These are phyloP conservation scores for Macrostomum lignano DNA, from an alignment of 1,140 invertebrate genomes.

Conservation along the genomic window DNA sequence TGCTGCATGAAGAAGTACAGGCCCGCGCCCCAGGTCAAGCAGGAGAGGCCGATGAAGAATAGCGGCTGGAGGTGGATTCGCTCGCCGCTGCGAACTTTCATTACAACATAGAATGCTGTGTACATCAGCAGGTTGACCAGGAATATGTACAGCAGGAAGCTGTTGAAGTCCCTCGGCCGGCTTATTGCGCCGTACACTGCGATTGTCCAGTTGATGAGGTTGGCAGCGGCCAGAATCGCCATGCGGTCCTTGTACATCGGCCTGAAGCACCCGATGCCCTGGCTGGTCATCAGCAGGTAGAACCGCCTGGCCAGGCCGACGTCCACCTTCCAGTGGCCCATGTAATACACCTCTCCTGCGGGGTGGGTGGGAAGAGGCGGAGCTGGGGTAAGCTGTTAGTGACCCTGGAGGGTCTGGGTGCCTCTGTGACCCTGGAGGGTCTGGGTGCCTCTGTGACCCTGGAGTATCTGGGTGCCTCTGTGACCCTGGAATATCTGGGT, in stretches of 20 bases:
- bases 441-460: no score
- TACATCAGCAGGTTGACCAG: constrained; percentile 56
- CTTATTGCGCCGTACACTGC: no score
- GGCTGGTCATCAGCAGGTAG: constrained; percentile 25
- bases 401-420: no score
- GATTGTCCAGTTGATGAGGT: constrained; percentile 47
- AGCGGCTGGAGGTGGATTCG: constrained; percentile 34
- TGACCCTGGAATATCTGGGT: no score
- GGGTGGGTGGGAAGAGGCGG: no score
- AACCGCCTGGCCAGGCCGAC: constrained; percentile 14
- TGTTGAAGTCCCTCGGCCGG: constrained; percentile 47
- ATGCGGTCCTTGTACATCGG: constrained; percentile 34
- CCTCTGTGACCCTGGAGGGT: no score
- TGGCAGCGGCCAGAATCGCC: constrained; percentile 34
- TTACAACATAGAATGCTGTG: constrained; percentile 48
- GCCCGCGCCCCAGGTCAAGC: constrained; percentile 38
- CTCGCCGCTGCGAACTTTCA: constrained; percentile 50
- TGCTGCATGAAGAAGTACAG: constrained; percentile 45
- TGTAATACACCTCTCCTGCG: constrained; percentile 67
- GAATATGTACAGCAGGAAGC: constrained; percentile 47
- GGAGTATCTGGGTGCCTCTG: no score
- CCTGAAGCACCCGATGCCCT: constrained; percentile 25
- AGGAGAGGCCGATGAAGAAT: constrained; percentile 37
- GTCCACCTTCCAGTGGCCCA: constrained; percentile 41
- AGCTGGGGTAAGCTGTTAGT: no score